Evolutionary conservation across 2,113 vertebrate species (phyloP).

Genomic region (Oncorhynchus keta): DNA sequence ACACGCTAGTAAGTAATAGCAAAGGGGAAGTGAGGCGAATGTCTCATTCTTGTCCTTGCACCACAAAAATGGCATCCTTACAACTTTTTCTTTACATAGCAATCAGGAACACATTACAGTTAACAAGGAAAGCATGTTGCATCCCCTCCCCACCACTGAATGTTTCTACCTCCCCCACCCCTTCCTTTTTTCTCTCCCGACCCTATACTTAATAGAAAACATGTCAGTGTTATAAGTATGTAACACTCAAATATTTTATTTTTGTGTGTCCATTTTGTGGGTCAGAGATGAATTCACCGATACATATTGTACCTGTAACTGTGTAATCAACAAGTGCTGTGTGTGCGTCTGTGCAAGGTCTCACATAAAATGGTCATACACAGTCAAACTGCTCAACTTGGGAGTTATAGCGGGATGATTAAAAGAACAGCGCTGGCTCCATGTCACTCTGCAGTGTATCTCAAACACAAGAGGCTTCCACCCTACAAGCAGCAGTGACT

Average conservation of each 20-base stretch:
- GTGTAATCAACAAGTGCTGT: background rate
- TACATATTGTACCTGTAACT: background rate
- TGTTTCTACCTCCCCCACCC: slow-evolving; percentile 11
- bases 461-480: slow-evolving; percentile 15
- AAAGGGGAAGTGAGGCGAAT: slow-evolving; percentile 22
- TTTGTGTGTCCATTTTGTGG: too few species aligned
- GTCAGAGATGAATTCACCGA: too few species aligned
- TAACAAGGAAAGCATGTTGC: slow-evolving; percentile 67
- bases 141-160: slow-evolving; percentile 35
- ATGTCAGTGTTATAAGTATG: background rate
- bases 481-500: slow-evolving; percentile 15
- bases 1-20: slow-evolving; percentile 20
- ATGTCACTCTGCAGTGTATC: background rate
- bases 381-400: too few species aligned
- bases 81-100: slow-evolving; percentile 34
- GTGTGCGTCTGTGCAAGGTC: background rate
- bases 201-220: background rate
- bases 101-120: slow-evolving; percentile 56
- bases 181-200: background rate
- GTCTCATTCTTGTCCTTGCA: slow-evolving; percentile 40
- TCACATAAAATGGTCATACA: too few species aligned
- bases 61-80: slow-evolving; percentile 44
- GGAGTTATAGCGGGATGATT: background rate
- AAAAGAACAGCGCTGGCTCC: background rate
- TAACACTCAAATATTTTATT: too few species aligned